phyloP scores from a whole-genome alignment of 2,888 invertebrate genomes.

The Ypsolopha sequella region DNA sequence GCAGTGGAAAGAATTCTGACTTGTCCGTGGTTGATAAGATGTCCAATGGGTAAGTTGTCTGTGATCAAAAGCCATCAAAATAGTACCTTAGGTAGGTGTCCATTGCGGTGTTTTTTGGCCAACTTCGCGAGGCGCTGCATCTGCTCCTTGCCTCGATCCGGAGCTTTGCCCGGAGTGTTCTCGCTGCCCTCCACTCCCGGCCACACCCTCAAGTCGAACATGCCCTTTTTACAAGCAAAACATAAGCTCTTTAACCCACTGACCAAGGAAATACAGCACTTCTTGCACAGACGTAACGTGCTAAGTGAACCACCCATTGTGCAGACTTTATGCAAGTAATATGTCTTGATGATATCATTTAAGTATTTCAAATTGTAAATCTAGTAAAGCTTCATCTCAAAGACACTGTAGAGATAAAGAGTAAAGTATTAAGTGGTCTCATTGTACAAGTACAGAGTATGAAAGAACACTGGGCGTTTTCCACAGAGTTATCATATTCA shows the following conservation, averaged over 20 bases:
- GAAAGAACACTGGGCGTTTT: conserved; percentile 1
- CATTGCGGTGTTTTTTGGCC: conserved; percentile 93
- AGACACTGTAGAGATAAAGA: too few relatives aligned
- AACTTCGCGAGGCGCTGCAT: conserved; percentile 91
- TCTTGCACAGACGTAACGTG: conserved; percentile 23
- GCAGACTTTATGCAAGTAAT: too few relatives aligned
- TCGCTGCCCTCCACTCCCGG: conserved; percentile 86
- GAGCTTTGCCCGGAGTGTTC: conserved; percentile 88
- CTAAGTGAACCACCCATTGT: conserved; percentile 12
- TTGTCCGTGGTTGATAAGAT: too few relatives aligned
- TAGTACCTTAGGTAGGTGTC: conserved; percentile 88
- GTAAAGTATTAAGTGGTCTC: too few relatives aligned
- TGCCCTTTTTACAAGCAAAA: conserved; percentile 66
- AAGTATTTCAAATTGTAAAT: too few relatives aligned
- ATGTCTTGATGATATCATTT: too few relatives aligned
- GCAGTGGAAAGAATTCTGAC: too few relatives aligned
- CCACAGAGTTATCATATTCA: neutral
- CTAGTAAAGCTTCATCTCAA: too few relatives aligned
- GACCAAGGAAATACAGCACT: conserved; percentile 23
- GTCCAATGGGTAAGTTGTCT: too few relatives aligned
- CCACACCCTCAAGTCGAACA: conserved; percentile 94
- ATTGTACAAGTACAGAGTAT: neutral
- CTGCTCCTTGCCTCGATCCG: conserved; percentile 84
- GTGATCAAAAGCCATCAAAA: neutral
- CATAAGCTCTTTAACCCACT: conserved; percentile 23